Evolutionary conservation across 2,888 invertebrate genomes (phyloP).

Genomic region (Pollenia griseotomentosa): DNA sequence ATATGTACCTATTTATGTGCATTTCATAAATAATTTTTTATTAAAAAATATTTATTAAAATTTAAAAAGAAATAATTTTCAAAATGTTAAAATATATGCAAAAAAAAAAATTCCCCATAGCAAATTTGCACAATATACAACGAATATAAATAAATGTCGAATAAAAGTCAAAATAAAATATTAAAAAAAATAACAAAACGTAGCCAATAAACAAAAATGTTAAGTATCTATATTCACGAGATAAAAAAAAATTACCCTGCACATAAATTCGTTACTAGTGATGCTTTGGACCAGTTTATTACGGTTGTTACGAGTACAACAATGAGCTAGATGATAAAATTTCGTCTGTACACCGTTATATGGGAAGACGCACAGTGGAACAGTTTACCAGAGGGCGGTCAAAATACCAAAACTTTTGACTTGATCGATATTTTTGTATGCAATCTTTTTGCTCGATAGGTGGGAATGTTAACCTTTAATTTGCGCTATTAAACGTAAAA

Average conservation of each 20-base stretch:
- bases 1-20: too few relatives aligned
- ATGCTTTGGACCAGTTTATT: too few relatives aligned
- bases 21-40: neutral
- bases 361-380: too few relatives aligned
- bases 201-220: constrained; percentile 16
- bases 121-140: constrained; percentile 47
- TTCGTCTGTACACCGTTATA: neutral
- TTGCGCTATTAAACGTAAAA: too few relatives aligned
- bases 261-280: neutral
- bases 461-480: too few relatives aligned
- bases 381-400: too few relatives aligned
- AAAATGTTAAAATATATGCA: neutral
- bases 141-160: constrained; percentile 29
- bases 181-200: constrained; percentile 8
- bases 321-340: neutral
- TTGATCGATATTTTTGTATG: too few relatives aligned
- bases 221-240: neutral
- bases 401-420: too few relatives aligned
- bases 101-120: constrained; percentile 39
- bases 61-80: neutral
- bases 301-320: too few relatives aligned
- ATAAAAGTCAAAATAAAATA: constrained; percentile 50
- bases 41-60: constrained; percentile 6
- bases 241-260: constrained; percentile 4
- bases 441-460: too few relatives aligned